A percentile compares a stretch with the other conserved stretches of the same genome.
phyloP scores from a whole-genome alignment of 2,888 invertebrate species.

The Torymus tubicola region DNA sequence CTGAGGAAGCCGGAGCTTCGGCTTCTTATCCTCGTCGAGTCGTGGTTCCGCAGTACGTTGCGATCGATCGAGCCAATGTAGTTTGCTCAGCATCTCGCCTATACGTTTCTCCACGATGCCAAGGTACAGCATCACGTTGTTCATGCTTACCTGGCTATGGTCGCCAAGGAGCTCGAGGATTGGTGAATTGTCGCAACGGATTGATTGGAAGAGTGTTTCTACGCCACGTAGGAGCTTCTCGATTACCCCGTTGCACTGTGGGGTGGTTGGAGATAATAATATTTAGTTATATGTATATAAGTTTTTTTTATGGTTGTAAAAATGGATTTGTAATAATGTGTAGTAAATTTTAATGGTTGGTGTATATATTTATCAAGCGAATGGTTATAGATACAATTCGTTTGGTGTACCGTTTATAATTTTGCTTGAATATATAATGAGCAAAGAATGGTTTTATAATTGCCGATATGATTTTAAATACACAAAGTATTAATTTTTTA shows the following conservation, averaged over 20 bases:
- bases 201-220: constrained; percentile 79
- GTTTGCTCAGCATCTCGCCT: constrained; percentile 81
- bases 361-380: no score
- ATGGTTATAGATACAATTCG: no score
- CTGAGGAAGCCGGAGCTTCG: constrained; percentile 69
- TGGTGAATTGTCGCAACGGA: constrained; percentile 86
- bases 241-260: constrained; percentile 71
- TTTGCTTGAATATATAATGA: no score
- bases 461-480: no score
- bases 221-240: constrained; percentile 77
- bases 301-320: no score
- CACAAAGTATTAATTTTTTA: no score
- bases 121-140: constrained; percentile 89
- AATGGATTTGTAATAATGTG: no score
- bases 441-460: no score
- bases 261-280: no score
- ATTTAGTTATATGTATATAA: no score
- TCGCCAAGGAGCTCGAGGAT: constrained; percentile 85
- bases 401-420: no score
- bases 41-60: constrained; percentile 66
- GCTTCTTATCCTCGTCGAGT: constrained; percentile 72
- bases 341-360: no score
- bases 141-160: constrained; percentile 83
- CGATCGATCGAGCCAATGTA: constrained; percentile 74
- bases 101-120: constrained; percentile 88